These are phyloP conservation scores for Enteromius anoplus DNA, from an alignment of 2,797 vertebrate species.

Conservation along the genomic window DNA sequence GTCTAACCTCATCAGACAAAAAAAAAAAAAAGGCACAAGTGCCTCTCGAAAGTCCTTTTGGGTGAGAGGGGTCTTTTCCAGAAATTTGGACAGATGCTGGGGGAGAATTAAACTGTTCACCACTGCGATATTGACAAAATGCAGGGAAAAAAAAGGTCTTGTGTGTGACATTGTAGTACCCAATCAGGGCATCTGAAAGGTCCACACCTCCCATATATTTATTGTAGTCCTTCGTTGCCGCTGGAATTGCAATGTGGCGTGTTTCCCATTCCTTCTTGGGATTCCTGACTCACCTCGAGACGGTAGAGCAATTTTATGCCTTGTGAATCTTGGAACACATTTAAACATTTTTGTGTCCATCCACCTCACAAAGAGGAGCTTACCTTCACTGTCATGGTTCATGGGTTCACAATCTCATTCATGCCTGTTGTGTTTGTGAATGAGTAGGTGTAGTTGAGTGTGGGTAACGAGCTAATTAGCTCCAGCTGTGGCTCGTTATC, in stretches of 20 bases:
- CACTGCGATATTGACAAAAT: background rate
- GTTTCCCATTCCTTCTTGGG: background rate
- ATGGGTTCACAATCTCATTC: too few relatives aligned
- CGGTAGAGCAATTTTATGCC: background rate
- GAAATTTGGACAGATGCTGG: background rate
- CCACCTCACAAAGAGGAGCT: slow-evolving; percentile 11
- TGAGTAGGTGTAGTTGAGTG: too few relatives aligned
- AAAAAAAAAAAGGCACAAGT: too few relatives aligned
- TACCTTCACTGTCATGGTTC: background rate
- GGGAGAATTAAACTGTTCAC: background rate
- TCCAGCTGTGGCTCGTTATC: too few relatives aligned
- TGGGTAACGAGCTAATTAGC: too few relatives aligned
- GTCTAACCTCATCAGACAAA: too few relatives aligned
- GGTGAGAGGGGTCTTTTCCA: background rate
- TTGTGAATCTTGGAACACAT: slow-evolving; percentile 1
- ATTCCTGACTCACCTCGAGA: background rate
- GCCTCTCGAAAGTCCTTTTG: background rate
- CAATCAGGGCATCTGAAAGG: background rate
- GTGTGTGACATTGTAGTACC: slow-evolving; percentile 7
- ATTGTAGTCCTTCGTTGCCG: background rate
- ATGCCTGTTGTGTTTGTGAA: too few relatives aligned
- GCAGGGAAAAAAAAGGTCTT: background rate
- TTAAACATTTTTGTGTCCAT: background rate
- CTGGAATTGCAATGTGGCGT: background rate
- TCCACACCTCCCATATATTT: slow-evolving; percentile 4